Evolutionary conservation across 2,113 vertebrate species (phyloP), one percentile per base, ranked within the genome.

Genomic region (Solea senegalensis): DNA sequence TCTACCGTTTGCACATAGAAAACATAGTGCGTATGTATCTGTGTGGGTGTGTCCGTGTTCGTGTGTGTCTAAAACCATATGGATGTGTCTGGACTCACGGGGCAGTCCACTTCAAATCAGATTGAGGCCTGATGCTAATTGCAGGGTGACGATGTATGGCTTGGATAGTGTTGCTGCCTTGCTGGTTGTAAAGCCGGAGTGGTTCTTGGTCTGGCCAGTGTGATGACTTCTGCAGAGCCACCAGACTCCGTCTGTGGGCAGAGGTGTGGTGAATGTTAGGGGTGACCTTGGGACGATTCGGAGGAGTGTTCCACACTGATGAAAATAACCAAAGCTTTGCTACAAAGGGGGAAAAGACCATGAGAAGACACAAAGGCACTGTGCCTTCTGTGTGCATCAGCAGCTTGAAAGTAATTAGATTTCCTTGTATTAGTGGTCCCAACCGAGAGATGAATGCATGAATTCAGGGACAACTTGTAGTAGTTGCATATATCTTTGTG

Each of bases 121-220:
- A 56, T 43, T 40, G 81, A 63, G 76, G 69, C 77, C 55, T 71
- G 57, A 60, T 77, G 65, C 69, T 92, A 92, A 94, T 90, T 90
- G 85, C 69, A 91, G 80, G 82, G 86, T 81, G 86, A 21, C 21
- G 1, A 90, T 87, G 85, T 82, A 79, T 55, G 81, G 72, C 76
- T 90, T 91, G 76, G 87, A 78, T 13, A 61, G 40, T 40, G 66
- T 39, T 66, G 28, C 80, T 58, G 59, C 62, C 65, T 45, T 9
- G 6, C 41, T 46, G 59, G 43, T 84, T 53, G 69, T 81, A 73
- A 90, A 79, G 59, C 58, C 10, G 66, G 54, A 50, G 72, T 49
- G 28, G 64, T 59, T 59, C 52, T 69, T 46, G 26, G 67, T 69
- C 34, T 28, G 63, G 50, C 21, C 52, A 21, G 5, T 48, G 57